Conservation (phyloP, 2,888 invertebrate genomes). For the Callinectes sapidus region DNA sequence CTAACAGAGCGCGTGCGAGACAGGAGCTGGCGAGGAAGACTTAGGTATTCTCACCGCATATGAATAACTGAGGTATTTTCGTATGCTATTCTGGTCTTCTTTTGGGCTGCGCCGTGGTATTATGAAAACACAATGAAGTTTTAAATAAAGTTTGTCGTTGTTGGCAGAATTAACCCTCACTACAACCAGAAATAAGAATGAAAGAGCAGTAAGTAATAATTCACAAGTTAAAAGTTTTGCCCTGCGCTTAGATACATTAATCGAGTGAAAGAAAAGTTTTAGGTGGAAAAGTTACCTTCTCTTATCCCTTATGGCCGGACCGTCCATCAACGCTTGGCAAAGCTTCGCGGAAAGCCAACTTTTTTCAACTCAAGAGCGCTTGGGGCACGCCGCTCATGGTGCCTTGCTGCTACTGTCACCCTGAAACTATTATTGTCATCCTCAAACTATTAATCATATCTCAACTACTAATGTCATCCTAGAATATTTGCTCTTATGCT, state of each 20-base stretch:
- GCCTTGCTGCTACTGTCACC: too few relatives aligned
- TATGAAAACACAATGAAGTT: neutral
- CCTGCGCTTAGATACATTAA: neutral
- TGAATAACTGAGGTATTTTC: neutral
- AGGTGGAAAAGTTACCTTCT: conserved; percentile 10
- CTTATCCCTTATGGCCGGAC: neutral
- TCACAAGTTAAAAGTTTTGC: neutral
- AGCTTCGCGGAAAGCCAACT: neutral
- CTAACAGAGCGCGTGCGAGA: neutral
- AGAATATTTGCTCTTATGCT: too few relatives aligned
- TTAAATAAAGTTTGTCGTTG: neutral
- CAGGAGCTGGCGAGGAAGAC: neutral
- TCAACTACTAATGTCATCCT: too few relatives aligned
- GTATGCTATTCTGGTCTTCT: neutral
- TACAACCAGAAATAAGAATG: neutral
- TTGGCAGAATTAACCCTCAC: neutral
- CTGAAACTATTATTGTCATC: too few relatives aligned
- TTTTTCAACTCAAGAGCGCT: neutral
- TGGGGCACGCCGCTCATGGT: neutral
- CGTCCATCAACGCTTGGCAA: neutral
- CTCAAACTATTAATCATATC: too few relatives aligned
- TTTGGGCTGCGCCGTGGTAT: neutral
- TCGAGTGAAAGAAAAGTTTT: conserved; percentile 13
- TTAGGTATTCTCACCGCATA: neutral
- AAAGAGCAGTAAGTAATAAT: neutral